Evolutionary conservation across 2,113 vertebrate species (phyloP), one percentile per base, ranked within the genome.

Genomic region (Marmota flaviventris): DNA sequence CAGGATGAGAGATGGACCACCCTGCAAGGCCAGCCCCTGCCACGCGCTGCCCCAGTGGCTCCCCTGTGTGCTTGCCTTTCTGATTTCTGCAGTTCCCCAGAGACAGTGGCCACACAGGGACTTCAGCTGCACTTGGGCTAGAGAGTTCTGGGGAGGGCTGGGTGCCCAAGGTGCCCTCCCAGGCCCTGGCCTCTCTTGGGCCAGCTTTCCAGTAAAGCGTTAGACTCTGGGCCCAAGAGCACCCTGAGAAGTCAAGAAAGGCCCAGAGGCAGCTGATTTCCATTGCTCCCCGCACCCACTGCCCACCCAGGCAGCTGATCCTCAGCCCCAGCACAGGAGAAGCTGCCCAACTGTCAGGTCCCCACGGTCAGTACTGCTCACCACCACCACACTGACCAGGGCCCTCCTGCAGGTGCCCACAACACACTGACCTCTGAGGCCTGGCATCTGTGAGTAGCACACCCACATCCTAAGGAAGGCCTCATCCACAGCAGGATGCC

Each of bases 391-490:
- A 25, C 2, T 1, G 7, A 39, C 12, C 45, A 8, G 24, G 83
- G 18, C 76, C 61, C 63, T 82, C 79, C 56, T 73, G 17, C 12
- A 12, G 25, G 32, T 56, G 8, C 37, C 18, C 7, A 3, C 25
- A 32, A 5, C 42, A 27, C 27, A 7, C 37, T 42, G 5, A 24
- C 14, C 13, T n/a, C 72, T 8, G 8, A 27, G 42, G 37, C 24
- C 70, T 27, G 67, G 9, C 0, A 3, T 29, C 22, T 22, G 4
- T 1, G 22, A n/a, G 22, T 2, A 42, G 69, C 58, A 1, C 34
- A 42, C 20, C n/a, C 45, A 29, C 0, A 3, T 12, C 37, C 34
- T 77, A 17, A 29, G n/a, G 45, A 3, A 39, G 89, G 45, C 67
- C 13, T 45, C 13, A 61, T 24, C 53, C 37, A 17, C 24, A 37